These are phyloP conservation scores for Macheiramphus alcinus DNA, from an alignment of 2,113 vertebrate species.

Conservation along the genomic window DNA sequence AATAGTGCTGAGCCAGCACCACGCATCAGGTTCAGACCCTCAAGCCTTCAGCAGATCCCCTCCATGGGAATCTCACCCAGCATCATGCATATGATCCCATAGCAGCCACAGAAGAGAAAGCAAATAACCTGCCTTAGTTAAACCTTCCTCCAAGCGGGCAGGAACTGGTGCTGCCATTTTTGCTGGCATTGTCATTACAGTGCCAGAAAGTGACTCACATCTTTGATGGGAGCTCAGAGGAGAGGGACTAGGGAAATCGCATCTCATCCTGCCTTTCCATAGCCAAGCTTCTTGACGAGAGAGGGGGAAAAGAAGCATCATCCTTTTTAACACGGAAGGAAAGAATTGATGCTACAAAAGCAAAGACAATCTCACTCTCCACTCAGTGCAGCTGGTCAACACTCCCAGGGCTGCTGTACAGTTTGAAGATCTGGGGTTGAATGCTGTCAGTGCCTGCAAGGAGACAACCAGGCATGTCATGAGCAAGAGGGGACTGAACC, in stretches of 20 bases:
- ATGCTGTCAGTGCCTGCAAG: neutral
- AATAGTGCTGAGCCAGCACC: neutral
- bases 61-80: neutral
- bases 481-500: neutral
- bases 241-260: neutral
- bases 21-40: neutral
- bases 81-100: rapidly evolving
- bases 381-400: neutral
- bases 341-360: neutral
- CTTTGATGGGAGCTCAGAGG: neutral
- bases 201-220: neutral
- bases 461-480: neutral
- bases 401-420: neutral
- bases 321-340: neutral
- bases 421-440: neutral
- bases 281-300: neutral
- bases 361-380: neutral
- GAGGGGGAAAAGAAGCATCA: neutral
- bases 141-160: neutral
- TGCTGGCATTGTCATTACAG: neutral
- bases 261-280: neutral
- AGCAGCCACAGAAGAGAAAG: neutral
- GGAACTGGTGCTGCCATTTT: neutral
- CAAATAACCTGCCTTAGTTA: neutral
- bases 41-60: neutral